Percentiles rank a stretch among this genome's conserved stretches.
Evolutionary conservation across 1,140 invertebrate genomes (phyloP).

Genomic region (Arctopsyche grandis): DNA sequence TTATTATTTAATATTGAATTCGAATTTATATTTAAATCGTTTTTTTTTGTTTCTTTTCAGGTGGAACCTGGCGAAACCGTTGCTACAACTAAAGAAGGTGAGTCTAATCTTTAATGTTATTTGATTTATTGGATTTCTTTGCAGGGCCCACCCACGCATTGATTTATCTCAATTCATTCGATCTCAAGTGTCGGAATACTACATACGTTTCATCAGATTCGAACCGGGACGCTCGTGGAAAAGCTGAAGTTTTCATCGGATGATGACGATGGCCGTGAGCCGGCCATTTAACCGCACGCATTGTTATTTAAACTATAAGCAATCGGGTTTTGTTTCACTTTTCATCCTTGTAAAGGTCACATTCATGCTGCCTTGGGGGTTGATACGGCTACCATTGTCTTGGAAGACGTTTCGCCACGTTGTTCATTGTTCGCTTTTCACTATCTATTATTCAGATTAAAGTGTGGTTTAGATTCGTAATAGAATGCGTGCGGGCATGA

Average conservation of each 20-base stretch:
- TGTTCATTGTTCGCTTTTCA: slow-evolving; percentile 42
- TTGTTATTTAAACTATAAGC: slow-evolving; percentile 32
- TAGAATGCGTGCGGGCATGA: slow-evolving; percentile 12
- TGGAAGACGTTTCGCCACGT: slow-evolving; percentile 43
- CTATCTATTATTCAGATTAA: slow-evolving; percentile 33
- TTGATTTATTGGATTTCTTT: background rate
- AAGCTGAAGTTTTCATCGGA: background rate
- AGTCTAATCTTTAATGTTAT: slow-evolving; percentile 32
- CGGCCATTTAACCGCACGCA: slow-evolving; percentile 33
- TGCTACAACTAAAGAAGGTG: slow-evolving; percentile 67
- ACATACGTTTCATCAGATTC: background rate
- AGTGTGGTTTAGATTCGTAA: slow-evolving; percentile 34
- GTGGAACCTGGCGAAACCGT: slow-evolving; percentile 65
- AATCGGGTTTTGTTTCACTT: slow-evolving; percentile 42
- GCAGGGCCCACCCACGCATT: too few species aligned
- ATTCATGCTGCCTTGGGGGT: slow-evolving; percentile 45
- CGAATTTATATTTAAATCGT: background rate
- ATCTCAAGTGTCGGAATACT: too few species aligned
- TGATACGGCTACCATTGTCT: slow-evolving; percentile 47
- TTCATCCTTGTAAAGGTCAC: slow-evolving; percentile 47
- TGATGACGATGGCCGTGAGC: slow-evolving; percentile 10
- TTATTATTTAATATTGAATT: slow-evolving; percentile 14
- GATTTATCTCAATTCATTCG: too few species aligned
- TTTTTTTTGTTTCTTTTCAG: slow-evolving; percentile 57
- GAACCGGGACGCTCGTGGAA: background rate